Evolutionary conservation across 1,140 invertebrate genomes (phyloP), one percentile per base, ranked within the genome.

Genomic region (Zaprionus tsacasi): DNA sequence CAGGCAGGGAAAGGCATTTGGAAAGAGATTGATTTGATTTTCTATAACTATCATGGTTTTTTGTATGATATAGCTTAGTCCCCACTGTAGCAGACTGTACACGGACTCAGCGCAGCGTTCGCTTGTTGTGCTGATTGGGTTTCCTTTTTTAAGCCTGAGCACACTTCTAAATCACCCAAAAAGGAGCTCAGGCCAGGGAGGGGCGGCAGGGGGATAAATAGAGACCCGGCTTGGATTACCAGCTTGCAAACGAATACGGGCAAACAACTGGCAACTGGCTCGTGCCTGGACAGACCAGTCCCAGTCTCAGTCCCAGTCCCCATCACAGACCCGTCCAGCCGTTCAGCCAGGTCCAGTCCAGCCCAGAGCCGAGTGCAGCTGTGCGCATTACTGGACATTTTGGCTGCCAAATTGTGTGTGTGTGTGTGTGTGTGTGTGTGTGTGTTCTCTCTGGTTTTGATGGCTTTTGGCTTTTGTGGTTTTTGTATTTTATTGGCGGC

Each of bases 351-450:
- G 50, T 68, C 65, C 21, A 63, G 50, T 48, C 40, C 10, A 38
- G 38, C 63, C 59, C 43, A 66, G 45, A 33, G 13, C 2, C 35
- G 40, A 48, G 30, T 74, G 65, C 65, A 74, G 64, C 71, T 74
- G 70, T 65, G 54, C 50, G n/a, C 21, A 17, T 57, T 36, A 21
- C 25, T 36, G 55, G 35, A 35, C 30, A 30, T 58, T 71, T 71
- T 30, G 61, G 61, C 7, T 52, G 55, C 27, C 52, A 25, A 55
- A 59, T 36, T 50, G 25, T 45, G 38, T 55, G 27, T 68, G 10
- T 25, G 13, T 57, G 13, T 38, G 17, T 59, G 57, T 59, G 38
- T 27, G 21, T n/a, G n/a, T 50, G 25, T 45, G 38, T 55, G 25
- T 66, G 40, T 56, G 21, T 57, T 50, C 30, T 54, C 35, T 30